Evolutionary conservation across 2,113 vertebrate species (phyloP), one percentile per base, ranked within the genome.

Genomic region (Otus sunia): DNA sequence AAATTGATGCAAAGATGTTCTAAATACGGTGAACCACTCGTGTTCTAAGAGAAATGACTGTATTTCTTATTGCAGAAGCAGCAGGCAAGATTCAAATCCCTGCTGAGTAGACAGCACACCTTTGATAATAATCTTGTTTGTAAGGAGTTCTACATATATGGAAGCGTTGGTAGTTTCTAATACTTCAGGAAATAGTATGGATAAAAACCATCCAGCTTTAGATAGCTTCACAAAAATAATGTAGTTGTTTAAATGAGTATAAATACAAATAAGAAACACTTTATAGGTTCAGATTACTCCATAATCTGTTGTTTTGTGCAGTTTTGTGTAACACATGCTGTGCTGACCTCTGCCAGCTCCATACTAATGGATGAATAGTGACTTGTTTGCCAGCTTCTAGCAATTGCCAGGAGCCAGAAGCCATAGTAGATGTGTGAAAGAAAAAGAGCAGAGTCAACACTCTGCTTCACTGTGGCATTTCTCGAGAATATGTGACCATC

Each of bases 111-210:
- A 79, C 90, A 87, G 74, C 74, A 83, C 71, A 93, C 87, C 87
- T 95, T 79, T 88, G 95, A 96, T 96, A 82, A 52, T 15, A 5
- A 90, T 92, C 85, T 93, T 64, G 23, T 85, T 81, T 78, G 64
- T 68, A 69, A 76, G 74, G 83, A 39, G 9, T 86, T 93, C 85
- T 90, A 87, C 90, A 45, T 75, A 52, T 76, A 72, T 41, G 90
- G 78, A 81, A 68, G 72, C 47, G 56, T 16, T 90, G 34, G 27
- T 72, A 39, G 45, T 50, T 72, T 52, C 43, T 68, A 49, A 39
- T 88, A n/a, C 27, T 88, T 2, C 3, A 83, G 53, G 43, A 37
- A 78, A 73, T 20, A 29, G 34, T 26, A n/a, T 9, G 77, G 60
- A 74, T 78, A 81, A 95, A 91, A 88, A 34, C 21, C 64, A 25